Percentiles rank a stretch among this genome's conserved stretches.
Evolutionary conservation across 2,113 vertebrate genomes (phyloP).

Genomic region (Sakesphorus luctuosus): DNA sequence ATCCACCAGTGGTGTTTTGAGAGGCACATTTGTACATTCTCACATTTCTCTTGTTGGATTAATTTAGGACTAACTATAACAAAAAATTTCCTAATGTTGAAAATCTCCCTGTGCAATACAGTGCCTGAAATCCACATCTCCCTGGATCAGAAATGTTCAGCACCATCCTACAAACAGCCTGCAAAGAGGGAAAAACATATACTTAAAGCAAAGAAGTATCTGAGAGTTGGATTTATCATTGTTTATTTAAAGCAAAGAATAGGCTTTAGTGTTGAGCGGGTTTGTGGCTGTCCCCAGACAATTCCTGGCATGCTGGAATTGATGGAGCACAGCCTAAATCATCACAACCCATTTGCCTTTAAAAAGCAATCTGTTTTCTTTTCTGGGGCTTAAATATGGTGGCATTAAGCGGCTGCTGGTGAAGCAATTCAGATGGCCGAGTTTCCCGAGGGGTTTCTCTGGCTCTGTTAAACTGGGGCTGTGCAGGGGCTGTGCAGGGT

Average conservation of each 20-base stretch:
- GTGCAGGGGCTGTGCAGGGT: background rate
- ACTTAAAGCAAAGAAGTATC: background rate
- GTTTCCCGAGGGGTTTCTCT: background rate
- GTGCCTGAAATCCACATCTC: background rate
- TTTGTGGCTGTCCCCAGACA: background rate
- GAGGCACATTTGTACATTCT: background rate
- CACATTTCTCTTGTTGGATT: background rate
- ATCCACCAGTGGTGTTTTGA: background rate
- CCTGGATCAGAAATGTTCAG: background rate
- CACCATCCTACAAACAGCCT: background rate
- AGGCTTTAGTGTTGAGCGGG: background rate
- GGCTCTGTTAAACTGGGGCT: background rate
- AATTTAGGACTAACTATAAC: background rate
- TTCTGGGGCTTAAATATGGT: conserved; percentile 1
- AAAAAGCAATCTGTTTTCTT: conserved; percentile 40
- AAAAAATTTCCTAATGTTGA: background rate
- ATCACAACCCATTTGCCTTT: conserved; percentile 6
- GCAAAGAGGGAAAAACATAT: background rate
- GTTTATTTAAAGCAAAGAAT: background rate
- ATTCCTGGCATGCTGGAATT: background rate
- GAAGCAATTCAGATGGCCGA: background rate
- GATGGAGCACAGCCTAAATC: background rate
- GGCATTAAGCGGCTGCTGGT: background rate
- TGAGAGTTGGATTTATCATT: background rate
- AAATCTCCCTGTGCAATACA: background rate